Percentiles rank a stretch among this genome's conserved stretches.
These are phyloP conservation scores for Pantherophis vulpinus DNA, from an alignment of 2,797 vertebrate genomes.

Conservation along the genomic window DNA sequence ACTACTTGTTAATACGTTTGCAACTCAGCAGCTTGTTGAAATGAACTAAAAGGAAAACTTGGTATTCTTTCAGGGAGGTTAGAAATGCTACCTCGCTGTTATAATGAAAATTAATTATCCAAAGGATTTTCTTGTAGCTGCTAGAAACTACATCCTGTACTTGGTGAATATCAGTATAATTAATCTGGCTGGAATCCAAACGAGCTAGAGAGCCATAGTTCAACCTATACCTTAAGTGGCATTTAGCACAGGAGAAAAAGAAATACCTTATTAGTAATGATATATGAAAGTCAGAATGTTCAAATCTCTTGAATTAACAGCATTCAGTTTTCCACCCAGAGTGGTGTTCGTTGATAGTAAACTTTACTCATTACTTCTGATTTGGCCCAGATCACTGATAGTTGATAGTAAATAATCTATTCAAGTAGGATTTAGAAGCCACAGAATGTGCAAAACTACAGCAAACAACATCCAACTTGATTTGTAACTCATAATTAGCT, in stretches of 20 bases:
- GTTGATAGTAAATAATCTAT: background rate
- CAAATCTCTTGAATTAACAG: constrained; percentile 1
- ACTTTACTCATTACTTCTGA: background rate
- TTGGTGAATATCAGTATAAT: background rate
- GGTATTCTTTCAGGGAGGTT: background rate
- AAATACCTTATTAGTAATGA: background rate
- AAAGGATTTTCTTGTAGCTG: background rate
- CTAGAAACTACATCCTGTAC: background rate
- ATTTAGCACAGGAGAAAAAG: constrained; percentile 27
- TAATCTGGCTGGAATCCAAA: background rate
- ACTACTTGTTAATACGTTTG: background rate
- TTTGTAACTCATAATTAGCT: constrained; percentile 56
- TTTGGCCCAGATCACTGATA: background rate
- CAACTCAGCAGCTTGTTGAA: background rate
- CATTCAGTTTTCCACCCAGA: background rate
- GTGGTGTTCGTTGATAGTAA: background rate
- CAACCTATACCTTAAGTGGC: constrained; percentile 3
- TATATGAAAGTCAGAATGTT: background rate
- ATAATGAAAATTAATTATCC: background rate
- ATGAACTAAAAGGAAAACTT: background rate
- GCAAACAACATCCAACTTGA: constrained; percentile 31
- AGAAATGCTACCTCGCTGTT: background rate
- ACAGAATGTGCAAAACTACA: background rate
- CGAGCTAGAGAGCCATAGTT: background rate
- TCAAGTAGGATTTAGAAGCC: background rate